Evolutionary conservation across 2,797 vertebrate genomes (phyloP).

Genomic region (Rhadinocentrus ornatus): DNA sequence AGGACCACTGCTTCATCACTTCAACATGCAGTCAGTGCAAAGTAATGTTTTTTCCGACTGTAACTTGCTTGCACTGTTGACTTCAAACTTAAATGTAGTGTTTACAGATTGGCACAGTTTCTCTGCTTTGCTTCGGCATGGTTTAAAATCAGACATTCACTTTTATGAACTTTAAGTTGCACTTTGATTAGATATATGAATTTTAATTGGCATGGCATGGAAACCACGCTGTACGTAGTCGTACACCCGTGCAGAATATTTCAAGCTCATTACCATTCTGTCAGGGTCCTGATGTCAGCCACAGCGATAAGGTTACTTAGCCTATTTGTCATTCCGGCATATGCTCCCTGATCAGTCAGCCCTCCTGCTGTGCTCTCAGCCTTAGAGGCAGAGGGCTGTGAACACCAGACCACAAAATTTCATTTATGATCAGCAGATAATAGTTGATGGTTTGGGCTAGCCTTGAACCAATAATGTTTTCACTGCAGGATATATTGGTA

Average conservation of each 20-base stretch:
- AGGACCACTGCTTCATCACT: conserved; percentile 22
- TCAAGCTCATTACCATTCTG: conserved; percentile 64
- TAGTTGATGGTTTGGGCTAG: conserved; percentile 21
- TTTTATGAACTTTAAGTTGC: conserved; percentile 5
- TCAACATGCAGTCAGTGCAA: background rate
- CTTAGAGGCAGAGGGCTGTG: conserved; percentile 37
- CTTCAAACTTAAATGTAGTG: background rate
- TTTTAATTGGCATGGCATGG: conserved; percentile 17
- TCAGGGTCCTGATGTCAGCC: conserved; percentile 50
- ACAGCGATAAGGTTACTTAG: conserved; percentile 60
- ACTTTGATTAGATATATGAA: background rate
- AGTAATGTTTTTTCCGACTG: conserved; percentile 12
- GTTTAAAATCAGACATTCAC: background rate
- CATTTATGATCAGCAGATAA: conserved; percentile 34
- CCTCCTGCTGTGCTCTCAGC: conserved; percentile 51
- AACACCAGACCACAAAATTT: conserved; percentile 41
- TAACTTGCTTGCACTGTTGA: conserved; percentile 4
- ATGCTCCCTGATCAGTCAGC: conserved; percentile 42
- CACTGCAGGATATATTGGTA: conserved; percentile 22
- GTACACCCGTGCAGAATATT: conserved; percentile 28
- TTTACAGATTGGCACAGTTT: background rate
- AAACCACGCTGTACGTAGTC: conserved; percentile 12
- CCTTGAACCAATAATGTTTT: conserved; percentile 42
- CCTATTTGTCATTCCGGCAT: conserved; percentile 66
- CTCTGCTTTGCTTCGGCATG: background rate